Percentiles rank a stretch among this genome's conserved stretches.
Conservation (phyloP, 2,888 invertebrate genomes). For the Eupithecia dodoneata region DNA sequence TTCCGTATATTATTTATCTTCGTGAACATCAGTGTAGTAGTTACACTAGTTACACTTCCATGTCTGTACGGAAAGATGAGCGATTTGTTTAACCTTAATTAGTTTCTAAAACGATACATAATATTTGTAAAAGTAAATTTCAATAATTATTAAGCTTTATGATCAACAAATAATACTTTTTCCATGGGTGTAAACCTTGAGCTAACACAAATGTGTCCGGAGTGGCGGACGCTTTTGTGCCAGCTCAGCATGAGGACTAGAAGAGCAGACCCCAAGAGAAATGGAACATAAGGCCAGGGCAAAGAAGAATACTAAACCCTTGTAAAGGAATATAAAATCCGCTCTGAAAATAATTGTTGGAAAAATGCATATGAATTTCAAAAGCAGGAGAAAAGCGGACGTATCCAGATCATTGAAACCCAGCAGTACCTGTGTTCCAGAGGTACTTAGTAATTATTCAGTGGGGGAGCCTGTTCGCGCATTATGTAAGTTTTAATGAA, state of each 20-base stretch:
- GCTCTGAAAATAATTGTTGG: neutral
- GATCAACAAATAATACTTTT: neutral
- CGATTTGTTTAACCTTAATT: neutral
- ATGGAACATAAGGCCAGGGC: neutral
- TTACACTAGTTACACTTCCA: too few species aligned
- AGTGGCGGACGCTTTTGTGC: too few species aligned
- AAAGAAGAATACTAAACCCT: neutral
- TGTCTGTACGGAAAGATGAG: too few species aligned
- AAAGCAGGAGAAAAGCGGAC: neutral
- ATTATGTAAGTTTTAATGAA: slow-evolving; percentile 71
- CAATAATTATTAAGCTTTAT: neutral
- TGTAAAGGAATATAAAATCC: neutral
- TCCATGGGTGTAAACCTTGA: too few species aligned
- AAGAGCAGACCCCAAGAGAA: too few species aligned
- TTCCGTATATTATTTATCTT: too few species aligned
- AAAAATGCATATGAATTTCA: slow-evolving; percentile 16
- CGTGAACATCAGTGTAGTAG: too few species aligned
- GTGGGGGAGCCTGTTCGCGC: slow-evolving; percentile 52
- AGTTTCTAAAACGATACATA: neutral
- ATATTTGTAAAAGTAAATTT: neutral
- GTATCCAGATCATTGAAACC: slow-evolving; percentile 28
- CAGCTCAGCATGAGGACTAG: too few species aligned
- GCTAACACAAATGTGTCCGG: too few species aligned
- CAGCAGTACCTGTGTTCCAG: slow-evolving; percentile 27
- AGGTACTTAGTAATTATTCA: slow-evolving; percentile 65